Evolutionary conservation across 37 sponge, comb jelly and placozoan species (phyloP), one percentile per base, ranked within the genome.

Genomic region (Beroe forskalii): DNA sequence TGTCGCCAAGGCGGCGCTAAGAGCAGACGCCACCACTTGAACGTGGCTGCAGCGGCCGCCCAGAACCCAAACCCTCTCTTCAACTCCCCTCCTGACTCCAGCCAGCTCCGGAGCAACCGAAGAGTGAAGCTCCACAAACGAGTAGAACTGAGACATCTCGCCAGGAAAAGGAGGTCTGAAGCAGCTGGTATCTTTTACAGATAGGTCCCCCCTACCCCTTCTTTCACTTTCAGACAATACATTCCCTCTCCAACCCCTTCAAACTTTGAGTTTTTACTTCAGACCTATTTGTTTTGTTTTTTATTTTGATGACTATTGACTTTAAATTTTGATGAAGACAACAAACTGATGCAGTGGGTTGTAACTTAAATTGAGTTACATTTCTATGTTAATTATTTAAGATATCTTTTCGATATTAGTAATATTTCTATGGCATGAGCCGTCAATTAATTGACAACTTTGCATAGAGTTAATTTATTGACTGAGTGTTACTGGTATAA

Each of bases 21-120:
- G 9, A 63, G 66, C n/a, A 63, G 25, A 19, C 66, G 66, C 25
- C 66, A 63, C 66, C n/a, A n/a, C n/a, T n/a, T n/a, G n/a, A n/a
- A n/a, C n/a, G n/a, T n/a, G n/a, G n/a, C n/a, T n/a, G n/a, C n/a
- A n/a, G n/a, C n/a, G n/a, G n/a, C n/a, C n/a, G n/a, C n/a, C n/a
- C n/a, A n/a, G n/a, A n/a, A n/a, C n/a, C n/a, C n/a, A n/a, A n/a
- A 48, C 55, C 12, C 6, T 17, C 55, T 48, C 55, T 48, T 48
- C 55, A 48, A 48, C 55, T 48, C 55, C 12, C 12, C 6, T 17
- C 55, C 55, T 12, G 12, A 48, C 55, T n/a, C n/a, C n/a, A n/a
- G n/a, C n/a, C n/a, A n/a, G n/a, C 55, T 48, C 55, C 6, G 12
- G 12, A 12, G 6, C 55, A 48, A 6, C 6, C 55, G 55, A 12